phyloP scores from a whole-genome alignment of 1,140 invertebrate genomes.

The Ephestia elutella region DNA sequence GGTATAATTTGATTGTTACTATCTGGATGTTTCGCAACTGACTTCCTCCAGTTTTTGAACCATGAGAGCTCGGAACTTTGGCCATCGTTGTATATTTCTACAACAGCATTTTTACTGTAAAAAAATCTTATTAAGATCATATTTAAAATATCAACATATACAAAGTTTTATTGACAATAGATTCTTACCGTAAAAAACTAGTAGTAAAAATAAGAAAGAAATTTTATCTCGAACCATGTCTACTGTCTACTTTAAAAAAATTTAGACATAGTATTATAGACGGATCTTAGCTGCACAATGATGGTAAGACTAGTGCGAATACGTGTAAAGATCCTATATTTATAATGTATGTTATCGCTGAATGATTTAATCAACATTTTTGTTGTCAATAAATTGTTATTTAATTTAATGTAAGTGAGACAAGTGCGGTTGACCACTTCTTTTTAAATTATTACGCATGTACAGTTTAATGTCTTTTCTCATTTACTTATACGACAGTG shows the following conservation, averaged over 20 bases:
- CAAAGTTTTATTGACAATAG: background rate
- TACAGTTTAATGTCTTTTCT: no score
- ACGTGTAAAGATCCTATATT: background rate
- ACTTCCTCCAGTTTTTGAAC: background rate
- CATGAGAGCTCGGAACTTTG: background rate
- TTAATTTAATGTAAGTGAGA: background rate
- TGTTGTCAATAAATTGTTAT: slow-evolving; percentile 4
- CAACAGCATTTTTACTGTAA: slow-evolving; percentile 2
- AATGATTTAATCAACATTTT: background rate
- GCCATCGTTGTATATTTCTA: slow-evolving; percentile 1
- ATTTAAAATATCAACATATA: background rate
- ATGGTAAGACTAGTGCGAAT: background rate
- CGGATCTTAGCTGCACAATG: background rate
- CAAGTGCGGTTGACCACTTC: slow-evolving; percentile 7
- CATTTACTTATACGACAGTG: no score
- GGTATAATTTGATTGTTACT: background rate
- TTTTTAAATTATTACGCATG: no score
- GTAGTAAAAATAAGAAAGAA: background rate
- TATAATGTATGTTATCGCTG: background rate
- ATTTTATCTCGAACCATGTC: background rate
- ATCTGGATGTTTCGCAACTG: background rate
- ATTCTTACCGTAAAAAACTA: background rate
- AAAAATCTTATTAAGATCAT: background rate
- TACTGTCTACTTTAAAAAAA: background rate
- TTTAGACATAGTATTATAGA: no score